phyloP scores from a whole-genome alignment of 1,140 invertebrate species.

The Solen grandis region DNA sequence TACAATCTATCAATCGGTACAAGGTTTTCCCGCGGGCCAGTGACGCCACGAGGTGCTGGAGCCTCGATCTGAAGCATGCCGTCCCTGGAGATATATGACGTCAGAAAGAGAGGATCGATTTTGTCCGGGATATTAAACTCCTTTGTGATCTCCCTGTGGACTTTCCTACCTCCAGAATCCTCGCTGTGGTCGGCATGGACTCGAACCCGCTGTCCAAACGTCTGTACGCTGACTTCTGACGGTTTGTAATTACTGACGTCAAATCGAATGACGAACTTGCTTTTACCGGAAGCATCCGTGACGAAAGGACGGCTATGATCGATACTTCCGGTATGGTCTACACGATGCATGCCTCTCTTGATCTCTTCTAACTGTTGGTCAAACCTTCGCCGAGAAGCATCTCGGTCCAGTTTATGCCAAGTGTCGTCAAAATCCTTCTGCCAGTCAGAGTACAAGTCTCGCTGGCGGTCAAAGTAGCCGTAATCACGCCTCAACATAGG shows the following conservation, averaged over 20 bases:
- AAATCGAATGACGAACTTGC: conserved; percentile 56
- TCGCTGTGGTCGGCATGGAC: conserved; percentile 59
- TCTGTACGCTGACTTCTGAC: conserved; percentile 60
- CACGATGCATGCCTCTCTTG: conserved; percentile 62
- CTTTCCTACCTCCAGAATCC: conserved; percentile 21
- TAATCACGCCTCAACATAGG: conserved; percentile 68
- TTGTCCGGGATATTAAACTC: conserved; percentile 58
- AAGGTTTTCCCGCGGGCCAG: conserved; percentile 6
- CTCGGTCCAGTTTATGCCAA: conserved; percentile 52
- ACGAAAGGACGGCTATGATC: background rate
- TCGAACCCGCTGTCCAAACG: conserved; percentile 43
- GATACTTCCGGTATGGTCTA: background rate
- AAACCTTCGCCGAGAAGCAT: conserved; percentile 63
- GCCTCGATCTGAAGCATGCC: conserved; percentile 66
- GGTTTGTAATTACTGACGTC: conserved; percentile 62
- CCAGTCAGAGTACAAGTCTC: conserved; percentile 66
- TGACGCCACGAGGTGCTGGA: conserved; percentile 39
- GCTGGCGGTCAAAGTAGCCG: conserved; percentile 76
- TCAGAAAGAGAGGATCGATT: conserved; percentile 56
- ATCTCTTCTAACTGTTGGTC: conserved; percentile 71
- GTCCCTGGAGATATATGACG: conserved; percentile 59
- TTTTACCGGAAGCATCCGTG: conserved; percentile 16
- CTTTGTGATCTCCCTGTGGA: conserved; percentile 61
- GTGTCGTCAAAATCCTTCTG: conserved; percentile 64
- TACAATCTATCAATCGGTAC: conserved; percentile 39